phyloP scores from a whole-genome alignment of 1,140 invertebrate genomes.

The Lepidurus couesii region DNA sequence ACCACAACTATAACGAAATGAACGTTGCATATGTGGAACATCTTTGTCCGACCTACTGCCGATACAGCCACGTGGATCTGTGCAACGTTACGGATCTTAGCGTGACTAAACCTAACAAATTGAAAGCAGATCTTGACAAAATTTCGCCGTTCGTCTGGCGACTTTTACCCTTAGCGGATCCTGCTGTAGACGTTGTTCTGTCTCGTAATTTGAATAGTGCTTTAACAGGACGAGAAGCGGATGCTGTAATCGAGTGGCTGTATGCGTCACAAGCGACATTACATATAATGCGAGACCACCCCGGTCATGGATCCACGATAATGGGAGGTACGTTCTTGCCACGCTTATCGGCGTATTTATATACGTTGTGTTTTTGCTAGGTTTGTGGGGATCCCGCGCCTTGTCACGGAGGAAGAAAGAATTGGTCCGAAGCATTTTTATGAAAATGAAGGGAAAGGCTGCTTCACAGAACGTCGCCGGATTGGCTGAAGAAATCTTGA shows the following conservation, averaged over 20 bases:
- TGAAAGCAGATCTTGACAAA: not conserved
- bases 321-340: conserved; percentile 24
- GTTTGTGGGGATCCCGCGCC: not conserved
- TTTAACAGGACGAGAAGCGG: conserved; percentile 33
- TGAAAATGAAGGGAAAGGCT: not conserved
- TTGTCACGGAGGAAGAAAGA: not conserved
- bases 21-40: not conserved
- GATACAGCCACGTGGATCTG: conserved; percentile 17
- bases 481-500: not conserved
- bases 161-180: conserved; percentile 31
- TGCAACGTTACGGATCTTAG: conserved; percentile 23
- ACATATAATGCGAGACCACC: conserved; percentile 37
- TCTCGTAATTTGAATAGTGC: conserved; percentile 35
- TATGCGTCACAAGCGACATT: conserved; percentile 31
- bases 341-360: not conserved
- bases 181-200: conserved; percentile 32
- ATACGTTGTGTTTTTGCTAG: not conserved
- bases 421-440: not conserved
- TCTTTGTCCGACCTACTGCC: conserved; percentile 23
- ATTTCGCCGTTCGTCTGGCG: not conserved
- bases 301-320: conserved; percentile 27
- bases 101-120: not conserved
- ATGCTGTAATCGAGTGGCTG: conserved; percentile 37
- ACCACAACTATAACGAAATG: conserved; percentile 25
- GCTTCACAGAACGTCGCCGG: not conserved